These are phyloP conservation scores for Ganaspis brasiliensis DNA, from an alignment of 2,888 invertebrate species.

Conservation along the genomic window DNA sequence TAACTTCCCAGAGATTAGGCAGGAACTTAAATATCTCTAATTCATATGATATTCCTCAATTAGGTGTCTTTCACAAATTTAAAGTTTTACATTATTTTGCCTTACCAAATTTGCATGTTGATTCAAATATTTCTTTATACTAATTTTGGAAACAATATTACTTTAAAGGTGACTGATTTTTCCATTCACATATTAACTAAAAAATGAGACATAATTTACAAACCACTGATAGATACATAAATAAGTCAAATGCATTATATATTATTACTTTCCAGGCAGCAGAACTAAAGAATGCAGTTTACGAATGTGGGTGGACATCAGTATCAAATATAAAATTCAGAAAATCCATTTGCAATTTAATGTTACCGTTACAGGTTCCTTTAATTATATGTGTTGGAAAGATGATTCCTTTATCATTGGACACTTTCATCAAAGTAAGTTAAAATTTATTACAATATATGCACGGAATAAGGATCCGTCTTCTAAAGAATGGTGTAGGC, in stretches of 20 bases:
- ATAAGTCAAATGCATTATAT: background rate
- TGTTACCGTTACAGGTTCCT: background rate
- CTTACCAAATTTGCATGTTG: background rate
- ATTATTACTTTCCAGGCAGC: background rate
- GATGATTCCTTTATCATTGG: background rate
- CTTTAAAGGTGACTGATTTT: background rate
- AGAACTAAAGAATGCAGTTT: constrained; percentile 1
- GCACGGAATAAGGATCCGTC: no score
- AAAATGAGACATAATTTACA: no score
- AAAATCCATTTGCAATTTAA: background rate
- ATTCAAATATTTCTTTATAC: background rate
- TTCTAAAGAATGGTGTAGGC: no score
- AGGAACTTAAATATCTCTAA: background rate
- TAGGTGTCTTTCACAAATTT: background rate
- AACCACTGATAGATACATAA: background rate
- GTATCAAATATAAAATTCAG: background rate
- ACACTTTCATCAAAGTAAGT: background rate
- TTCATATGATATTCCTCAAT: background rate
- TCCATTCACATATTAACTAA: no score
- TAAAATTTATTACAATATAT: no score
- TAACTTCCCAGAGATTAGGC: no score
- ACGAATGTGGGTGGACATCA: constrained; percentile 1
- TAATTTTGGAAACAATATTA: background rate
- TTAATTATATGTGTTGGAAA: background rate
- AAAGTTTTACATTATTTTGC: background rate